phyloP scores from a whole-genome alignment of 2,113 vertebrate species.

The Naja naja region DNA sequence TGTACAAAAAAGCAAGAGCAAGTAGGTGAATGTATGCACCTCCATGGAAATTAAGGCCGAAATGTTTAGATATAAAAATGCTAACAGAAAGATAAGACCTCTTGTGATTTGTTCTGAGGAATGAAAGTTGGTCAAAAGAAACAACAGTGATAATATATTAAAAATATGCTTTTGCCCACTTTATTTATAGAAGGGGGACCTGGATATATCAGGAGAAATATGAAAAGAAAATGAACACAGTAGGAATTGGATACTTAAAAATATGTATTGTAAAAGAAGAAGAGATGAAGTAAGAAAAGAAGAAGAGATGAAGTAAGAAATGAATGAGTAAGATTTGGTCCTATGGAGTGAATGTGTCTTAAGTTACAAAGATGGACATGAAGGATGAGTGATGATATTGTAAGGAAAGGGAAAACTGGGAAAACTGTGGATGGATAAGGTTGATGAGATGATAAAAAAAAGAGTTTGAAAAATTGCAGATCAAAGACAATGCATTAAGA shows the following conservation, averaged over 20 bases:
- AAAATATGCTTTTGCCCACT: background rate
- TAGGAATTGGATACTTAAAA: background rate
- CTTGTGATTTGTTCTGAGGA: background rate
- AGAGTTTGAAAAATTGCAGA: background rate
- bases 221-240: background rate
- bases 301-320: background rate
- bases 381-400: background rate
- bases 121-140: background rate
- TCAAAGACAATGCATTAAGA: background rate
- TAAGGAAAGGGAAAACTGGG: background rate
- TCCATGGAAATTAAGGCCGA: background rate
- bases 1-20: background rate
- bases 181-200: background rate
- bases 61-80: background rate
- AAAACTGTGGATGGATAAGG: background rate
- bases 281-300: background rate
- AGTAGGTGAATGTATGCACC: background rate
- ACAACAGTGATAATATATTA: background rate
- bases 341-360: background rate
- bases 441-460: background rate
- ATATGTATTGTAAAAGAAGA: background rate
- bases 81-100: background rate
- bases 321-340: too few relatives aligned
- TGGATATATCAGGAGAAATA: background rate
- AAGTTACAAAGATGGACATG: background rate